Base-by-base conservation (phyloP, 2,888 invertebrate genomes). In the Mesopsocus fuscifrons region DNA sequence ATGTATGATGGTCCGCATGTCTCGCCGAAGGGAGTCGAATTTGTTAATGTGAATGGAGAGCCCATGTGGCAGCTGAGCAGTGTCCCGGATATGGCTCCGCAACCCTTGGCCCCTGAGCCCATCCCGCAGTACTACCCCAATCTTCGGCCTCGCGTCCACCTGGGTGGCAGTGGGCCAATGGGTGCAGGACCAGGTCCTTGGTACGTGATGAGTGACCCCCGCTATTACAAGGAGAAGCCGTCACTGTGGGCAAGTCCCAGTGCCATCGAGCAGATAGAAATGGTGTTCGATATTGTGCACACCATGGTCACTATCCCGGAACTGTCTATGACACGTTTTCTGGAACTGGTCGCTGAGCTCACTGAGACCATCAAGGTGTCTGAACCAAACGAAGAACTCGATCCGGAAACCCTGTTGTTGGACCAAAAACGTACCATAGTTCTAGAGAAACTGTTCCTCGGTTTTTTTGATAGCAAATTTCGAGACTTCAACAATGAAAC, bases 401-500 rank as follows among this genome's bases (percentile, higher is more conserved):
- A 3, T 3, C 20, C 17, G 20, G 38, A 38, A 18, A 20, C 15
- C 11, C n/a, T 6, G 11, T 18, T 38, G 5, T 20, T 38, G n/a
- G 21, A 20, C 18, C 15, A 38, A 5, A 38, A 38, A 20, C 15
- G 38, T 5, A 38, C 38, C 9, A 38, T 38, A 3, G 11, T 38
- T 5, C 20, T 38, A 6, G 17, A 38, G 20, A 15, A 20, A 20
- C n/a, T 20, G 6, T 38, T 18, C 38, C 18, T 38, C 38, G 20
- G 20, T 11, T 38, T 38, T 20, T 38, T 38, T 38, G 38, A 20
- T 6, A 6, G 15, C 5, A 20, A 15, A 18, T 38, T 38, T 20
- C 16, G 38, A 20, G 38, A 38, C 20, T 38, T 18, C 38, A 38
- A 38, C 21, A 5, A 5, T 5, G n/a, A 38, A 38, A 38, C 38